Percentiles rank a stretch among this genome's conserved stretches.
These are phyloP conservation scores for Athrips mouffetella DNA, from an alignment of 2,888 invertebrate genomes.

Conservation along the genomic window DNA sequence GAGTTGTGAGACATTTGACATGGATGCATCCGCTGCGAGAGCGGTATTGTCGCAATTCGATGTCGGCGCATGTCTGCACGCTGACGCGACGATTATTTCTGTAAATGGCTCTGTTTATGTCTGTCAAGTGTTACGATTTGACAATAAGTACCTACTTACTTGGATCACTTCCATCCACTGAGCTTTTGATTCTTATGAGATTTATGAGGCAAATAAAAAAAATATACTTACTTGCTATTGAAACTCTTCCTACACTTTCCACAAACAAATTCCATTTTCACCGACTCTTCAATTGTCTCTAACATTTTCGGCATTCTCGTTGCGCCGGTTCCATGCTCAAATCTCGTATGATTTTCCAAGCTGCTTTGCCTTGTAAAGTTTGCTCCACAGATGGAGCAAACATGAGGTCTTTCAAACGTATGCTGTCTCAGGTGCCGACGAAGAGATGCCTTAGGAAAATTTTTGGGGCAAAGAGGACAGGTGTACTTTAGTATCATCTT, in stretches of 20 bases:
- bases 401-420: conserved; percentile 85
- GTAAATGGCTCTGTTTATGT: conserved; percentile 30
- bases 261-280: conserved; percentile 35
- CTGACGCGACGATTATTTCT: conserved; percentile 46
- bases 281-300: conserved; percentile 27
- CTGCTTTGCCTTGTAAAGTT: conserved; percentile 83
- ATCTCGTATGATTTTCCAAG: conserved; percentile 79
- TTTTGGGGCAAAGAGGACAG: conserved; percentile 83
- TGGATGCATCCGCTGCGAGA: conserved; percentile 54
- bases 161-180: neutral
- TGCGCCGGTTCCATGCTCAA: conserved; percentile 60
- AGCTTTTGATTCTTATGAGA: neutral
- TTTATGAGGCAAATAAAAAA: neutral
- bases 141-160: conserved; percentile 8
- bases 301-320: conserved; percentile 30
- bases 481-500: conserved; percentile 69
- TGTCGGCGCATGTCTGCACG: conserved; percentile 33
- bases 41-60: conserved; percentile 41
- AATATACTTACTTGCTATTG: conserved; percentile 47
- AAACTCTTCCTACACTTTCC: conserved; percentile 46
- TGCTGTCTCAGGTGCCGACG: conserved; percentile 84
- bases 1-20: conserved; percentile 67
- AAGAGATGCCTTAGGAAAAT: conserved; percentile 81
- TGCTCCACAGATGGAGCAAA: conserved; percentile 80
- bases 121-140: conserved; percentile 24